A percentile compares a stretch with the other conserved stretches of the same genome.
Conservation (phyloP, 2,113 vertebrate genomes). For the rat (Rattus norvegicus) region GRCr8 NC_086020.1:31531501-31532000, state of each 20-base stretch:
- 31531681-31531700: not conserved
- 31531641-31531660: not conserved
- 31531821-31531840: not conserved
- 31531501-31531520: not conserved
- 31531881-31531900: not conserved
- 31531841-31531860: not conserved
- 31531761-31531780: not conserved
- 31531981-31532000: too few species aligned
- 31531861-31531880: not conserved
- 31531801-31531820: not conserved
- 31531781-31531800: not conserved
- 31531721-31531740: not conserved
- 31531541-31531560: not conserved
- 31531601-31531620: not conserved
- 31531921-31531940: not conserved
- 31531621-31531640: not conserved
- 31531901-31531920: not conserved
- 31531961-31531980: not conserved
- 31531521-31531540: not conserved
- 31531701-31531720: not conserved
- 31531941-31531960: not conserved
- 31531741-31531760: not conserved
- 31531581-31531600: not conserved
- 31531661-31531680: not conserved
- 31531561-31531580: too few species aligned